Base-by-base conservation (phyloP, 1,140 invertebrate genomes). In the Acromyrmex echinatior region DNA sequence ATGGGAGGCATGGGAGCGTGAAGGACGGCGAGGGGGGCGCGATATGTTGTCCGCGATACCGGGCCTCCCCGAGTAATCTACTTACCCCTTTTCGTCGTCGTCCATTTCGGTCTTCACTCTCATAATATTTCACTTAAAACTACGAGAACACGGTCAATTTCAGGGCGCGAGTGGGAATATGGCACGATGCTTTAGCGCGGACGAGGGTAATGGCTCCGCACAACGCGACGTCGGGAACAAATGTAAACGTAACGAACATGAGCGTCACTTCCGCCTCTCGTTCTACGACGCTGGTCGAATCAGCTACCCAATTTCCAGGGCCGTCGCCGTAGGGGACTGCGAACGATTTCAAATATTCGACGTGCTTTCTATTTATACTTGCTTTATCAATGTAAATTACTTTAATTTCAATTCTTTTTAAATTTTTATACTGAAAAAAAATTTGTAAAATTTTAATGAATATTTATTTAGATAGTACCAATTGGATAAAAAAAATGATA, bases 61-160 rank as follows among this genome's bases (percentile, higher is more conserved):
- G 49, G 21, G 25, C 10, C n/a, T 9, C 14, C 16, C 25, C 18
- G 51, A 28, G 3, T 3, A 45, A 45, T 18, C 2, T 78, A 92
- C 94, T 95, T 89, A 96, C 95, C 95, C 95, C 94, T 96, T 96
- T 94, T 96, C 96, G 92, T 96, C 96, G 93, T 96, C 96, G 92
- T 96, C 96, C 95, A 96, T 96, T 91, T 96, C 96, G 94, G 93
- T 95, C 94, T 96, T 96, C 90, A 96, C 96, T 95, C 96, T 95
- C 96, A 96, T 96, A 95, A 94, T 96, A 95, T 95, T 94, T 94
- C 93, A 95, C 94, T 95, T 95, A 95, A 93, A 95, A 95, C 94
- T 95, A 95, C 92, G 86, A 92, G 89, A 93, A 94, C 91, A 91
- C 90, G 93, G 91, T 92, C 93, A 93, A 91, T 92, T 93, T 92